Evolutionary conservation across 2,797 vertebrate genomes (phyloP).

Genomic region (Myioborus miniatus): DNA sequence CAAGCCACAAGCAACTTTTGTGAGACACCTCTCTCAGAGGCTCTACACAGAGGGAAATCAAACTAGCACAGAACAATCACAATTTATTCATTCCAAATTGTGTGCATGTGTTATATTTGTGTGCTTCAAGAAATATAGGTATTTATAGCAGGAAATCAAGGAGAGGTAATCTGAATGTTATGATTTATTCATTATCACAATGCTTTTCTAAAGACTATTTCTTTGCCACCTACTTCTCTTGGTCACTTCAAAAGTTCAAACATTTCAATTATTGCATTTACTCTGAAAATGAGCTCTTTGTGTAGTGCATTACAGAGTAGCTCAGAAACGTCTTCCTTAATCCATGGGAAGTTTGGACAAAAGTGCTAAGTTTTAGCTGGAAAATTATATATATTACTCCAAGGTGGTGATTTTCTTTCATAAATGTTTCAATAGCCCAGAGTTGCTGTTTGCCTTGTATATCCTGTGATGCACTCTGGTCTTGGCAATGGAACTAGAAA

Average conservation of each 20-base stretch:
- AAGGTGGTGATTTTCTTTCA: background rate
- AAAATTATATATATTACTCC: background rate
- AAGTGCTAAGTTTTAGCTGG: background rate
- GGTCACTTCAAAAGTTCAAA: background rate
- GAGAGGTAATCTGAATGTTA: background rate
- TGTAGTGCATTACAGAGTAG: background rate
- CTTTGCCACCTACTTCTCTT: background rate
- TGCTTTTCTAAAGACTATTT: background rate
- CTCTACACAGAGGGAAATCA: slow-evolving; percentile 45
- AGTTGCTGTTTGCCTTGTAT: background rate
- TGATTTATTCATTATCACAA: background rate
- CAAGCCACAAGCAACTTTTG: background rate
- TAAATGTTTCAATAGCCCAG: background rate
- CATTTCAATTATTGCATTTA: background rate
- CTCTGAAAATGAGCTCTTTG: background rate
- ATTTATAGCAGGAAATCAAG: background rate
- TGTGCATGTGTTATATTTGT: background rate
- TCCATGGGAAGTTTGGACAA: background rate
- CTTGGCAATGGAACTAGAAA: background rate
- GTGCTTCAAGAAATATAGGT: background rate
- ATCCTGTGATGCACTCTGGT: background rate
- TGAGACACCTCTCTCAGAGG: slow-evolving; percentile 51
- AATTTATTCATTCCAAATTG: background rate
- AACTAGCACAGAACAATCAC: background rate
- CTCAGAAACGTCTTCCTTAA: background rate